Evolutionary conservation across 2,113 vertebrate genomes (phyloP), one percentile per base, ranked within the genome.

Genomic region (Oreamnos americanus): DNA sequence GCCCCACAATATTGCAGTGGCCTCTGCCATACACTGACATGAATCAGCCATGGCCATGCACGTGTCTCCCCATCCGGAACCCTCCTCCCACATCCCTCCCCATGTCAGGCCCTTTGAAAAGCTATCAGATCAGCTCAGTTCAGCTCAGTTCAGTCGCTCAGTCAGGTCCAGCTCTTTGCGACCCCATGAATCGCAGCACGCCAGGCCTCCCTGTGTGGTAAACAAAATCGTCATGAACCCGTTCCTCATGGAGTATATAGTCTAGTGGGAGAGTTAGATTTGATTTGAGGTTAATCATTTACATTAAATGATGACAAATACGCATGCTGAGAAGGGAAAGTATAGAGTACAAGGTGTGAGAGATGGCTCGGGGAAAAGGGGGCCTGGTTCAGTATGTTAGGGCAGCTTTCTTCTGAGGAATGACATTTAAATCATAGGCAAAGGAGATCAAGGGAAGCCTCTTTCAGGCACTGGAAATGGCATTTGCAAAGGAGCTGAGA

Each of bases 401-500:
- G n/a, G 58, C 47, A 39, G 30, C 0, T 11, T 81, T 89, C 49
- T 36, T 16, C 43, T 36, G 6, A 89, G 47, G 23, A 87, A 92
- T 43, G 19, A 28, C n/a, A 64, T 87, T 90, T 62, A 79, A 89
- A 17, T 57, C 84, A 12, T 81, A 51, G 23, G 30, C 60, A 79
- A 87, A 51, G 19, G 55, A 39, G 0, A 39, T 19, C 5, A 11
- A 13, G 43, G 4, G 6, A 36, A 64, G 30, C 19, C 26, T 97
- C 15, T 55, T 83, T 15, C 53, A 90, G 58, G 43, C 21, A 51
- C 6, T 71, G 60, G 67, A 2, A 91, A 84, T 1, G 81, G 55
- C 49, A 96, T 85, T 89, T 90, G 30, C 25, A 49, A 92, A 82
- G 47, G 1, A 51, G 4, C 36, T 94, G 55, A 97, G 76, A 49